Evolutionary conservation across 2,888 invertebrate genomes (phyloP).

Genomic region (Tethea ocularis): DNA sequence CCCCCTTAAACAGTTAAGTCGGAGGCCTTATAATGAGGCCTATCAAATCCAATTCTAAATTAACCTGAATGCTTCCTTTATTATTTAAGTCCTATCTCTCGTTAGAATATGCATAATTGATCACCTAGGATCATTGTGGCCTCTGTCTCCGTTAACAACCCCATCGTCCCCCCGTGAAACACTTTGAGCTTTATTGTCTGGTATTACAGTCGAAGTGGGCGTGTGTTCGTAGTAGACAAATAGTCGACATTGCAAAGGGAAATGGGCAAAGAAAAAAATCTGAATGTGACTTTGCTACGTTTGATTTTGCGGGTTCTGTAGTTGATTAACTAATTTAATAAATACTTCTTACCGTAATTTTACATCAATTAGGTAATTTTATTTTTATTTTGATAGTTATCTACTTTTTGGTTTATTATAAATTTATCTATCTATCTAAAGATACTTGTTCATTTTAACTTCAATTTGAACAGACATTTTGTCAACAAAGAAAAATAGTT

Average conservation of each 20-base stretch:
- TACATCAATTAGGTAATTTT: too few species aligned
- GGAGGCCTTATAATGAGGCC: slow-evolving; percentile 37
- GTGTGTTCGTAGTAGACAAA: slow-evolving; percentile 26
- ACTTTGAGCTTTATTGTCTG: slow-evolving; percentile 21
- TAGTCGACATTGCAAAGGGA: slow-evolving; percentile 43
- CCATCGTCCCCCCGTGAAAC: slow-evolving; percentile 10
- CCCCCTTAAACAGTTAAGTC: slow-evolving; percentile 15
- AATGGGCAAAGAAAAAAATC: slow-evolving; percentile 39
- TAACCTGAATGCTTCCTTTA: slow-evolving; percentile 44
- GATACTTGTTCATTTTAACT: too few species aligned
- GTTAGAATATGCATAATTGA: slow-evolving; percentile 64
- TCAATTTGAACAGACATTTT: too few species aligned
- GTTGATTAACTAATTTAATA: too few species aligned
- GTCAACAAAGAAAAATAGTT: too few species aligned
- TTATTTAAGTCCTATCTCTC: slow-evolving; percentile 56
- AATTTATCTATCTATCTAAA: too few species aligned
- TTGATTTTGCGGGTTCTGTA: not conserved
- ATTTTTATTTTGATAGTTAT: too few species aligned
- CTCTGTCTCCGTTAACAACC: slow-evolving; percentile 27
- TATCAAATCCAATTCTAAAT: slow-evolving; percentile 32
- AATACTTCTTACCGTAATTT: too few species aligned
- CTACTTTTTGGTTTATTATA: too few species aligned
- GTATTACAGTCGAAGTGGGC: not conserved
- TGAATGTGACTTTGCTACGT: slow-evolving; percentile 20
- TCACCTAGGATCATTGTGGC: slow-evolving; percentile 44